Conservation (phyloP, 2,113 vertebrate species). For the Crotalus tigris region DNA sequence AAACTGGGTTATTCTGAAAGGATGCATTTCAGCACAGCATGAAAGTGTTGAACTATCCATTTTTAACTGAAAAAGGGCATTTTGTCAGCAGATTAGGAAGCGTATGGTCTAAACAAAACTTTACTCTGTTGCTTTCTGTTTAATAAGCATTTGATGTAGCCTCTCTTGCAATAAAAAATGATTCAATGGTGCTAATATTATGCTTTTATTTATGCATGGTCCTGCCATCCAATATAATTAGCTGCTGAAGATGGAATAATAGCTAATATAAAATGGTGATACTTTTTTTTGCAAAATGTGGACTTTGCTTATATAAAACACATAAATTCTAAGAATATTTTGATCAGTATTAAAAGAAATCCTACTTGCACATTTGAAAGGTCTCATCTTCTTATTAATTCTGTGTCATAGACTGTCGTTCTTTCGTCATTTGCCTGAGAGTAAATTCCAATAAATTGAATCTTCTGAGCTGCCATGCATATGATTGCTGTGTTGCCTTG, state of each 20-base stretch:
- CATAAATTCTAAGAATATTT: not conserved
- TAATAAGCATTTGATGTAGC: not conserved
- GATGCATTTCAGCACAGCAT: conserved; percentile 6
- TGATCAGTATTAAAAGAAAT: not conserved
- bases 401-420: not conserved
- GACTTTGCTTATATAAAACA: not conserved
- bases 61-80: not conserved
- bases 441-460: not conserved
- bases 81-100: not conserved
- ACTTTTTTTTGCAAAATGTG: not conserved
- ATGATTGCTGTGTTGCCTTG: not conserved
- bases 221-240: not conserved
- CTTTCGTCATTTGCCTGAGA: not conserved
- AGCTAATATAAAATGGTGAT: conserved; percentile 8
- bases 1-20: conserved; percentile 17
- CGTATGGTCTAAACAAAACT: not conserved
- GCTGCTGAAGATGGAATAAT: conserved; percentile 15
- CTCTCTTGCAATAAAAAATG: not conserved
- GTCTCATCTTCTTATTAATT: not conserved
- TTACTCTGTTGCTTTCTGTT: not conserved
- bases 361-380: not conserved
- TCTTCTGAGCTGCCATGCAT: not conserved
- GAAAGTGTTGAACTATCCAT: not conserved
- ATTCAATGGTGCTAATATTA: not conserved
- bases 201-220: conserved; percentile 7